Evolutionary conservation across 2,888 invertebrate genomes (phyloP).

Genomic region (Chrysodeixis includens): DNA sequence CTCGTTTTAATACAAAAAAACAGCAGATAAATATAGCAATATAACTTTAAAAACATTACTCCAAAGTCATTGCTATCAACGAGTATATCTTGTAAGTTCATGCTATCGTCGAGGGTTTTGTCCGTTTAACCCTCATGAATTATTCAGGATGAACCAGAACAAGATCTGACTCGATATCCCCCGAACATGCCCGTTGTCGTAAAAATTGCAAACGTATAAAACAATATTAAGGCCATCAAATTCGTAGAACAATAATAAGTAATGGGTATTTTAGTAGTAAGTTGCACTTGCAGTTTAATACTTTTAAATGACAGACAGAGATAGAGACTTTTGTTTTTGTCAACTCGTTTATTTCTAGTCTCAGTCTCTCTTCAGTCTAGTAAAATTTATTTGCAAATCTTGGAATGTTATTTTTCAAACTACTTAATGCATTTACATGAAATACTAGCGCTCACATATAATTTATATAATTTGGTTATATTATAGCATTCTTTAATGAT

Average conservation of each 20-base stretch:
- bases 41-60: conserved; percentile 48
- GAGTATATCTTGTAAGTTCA: conserved; percentile 67
- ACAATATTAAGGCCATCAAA: conserved; percentile 47
- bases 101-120: conserved; percentile 64
- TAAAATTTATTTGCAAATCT: no score
- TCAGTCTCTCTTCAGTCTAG: no score
- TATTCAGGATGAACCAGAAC: conserved; percentile 70
- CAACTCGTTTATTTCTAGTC: no score
- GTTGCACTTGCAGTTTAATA: no score
- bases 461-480: no score
- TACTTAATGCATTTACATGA: no score
- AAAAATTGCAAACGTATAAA: conserved; percentile 62
- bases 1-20: no score
- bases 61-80: conserved; percentile 68
- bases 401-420: no score
- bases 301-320: no score
- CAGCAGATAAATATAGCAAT: conserved; percentile 25
- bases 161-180: conserved; percentile 69
- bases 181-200: conserved; percentile 64
- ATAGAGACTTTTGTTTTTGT: no score
- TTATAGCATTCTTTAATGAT: no score
- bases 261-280: not conserved
- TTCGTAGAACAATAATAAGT: conserved; percentile 30
- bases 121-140: conserved; percentile 77
- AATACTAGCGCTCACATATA: no score